Base-by-base conservation (phyloP, 1,140 invertebrate species). In the Schlechtendalia chinensis region DNA sequence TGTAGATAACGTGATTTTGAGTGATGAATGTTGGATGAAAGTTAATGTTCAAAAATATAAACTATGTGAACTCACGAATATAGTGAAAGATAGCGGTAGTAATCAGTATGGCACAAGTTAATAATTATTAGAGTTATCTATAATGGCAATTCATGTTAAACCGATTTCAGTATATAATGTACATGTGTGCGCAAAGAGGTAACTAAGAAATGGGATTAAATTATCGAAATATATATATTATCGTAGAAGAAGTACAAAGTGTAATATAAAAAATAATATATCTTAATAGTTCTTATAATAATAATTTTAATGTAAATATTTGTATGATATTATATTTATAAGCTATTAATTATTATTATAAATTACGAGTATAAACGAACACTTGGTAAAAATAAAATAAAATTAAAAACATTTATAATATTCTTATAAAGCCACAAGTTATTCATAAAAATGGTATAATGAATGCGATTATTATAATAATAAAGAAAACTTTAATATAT, bases 1-100 rank as follows among this genome's bases (percentile, higher is more conserved):
- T 69, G 65, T 22, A 24, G 67, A 50, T 69, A 50, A 69, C 6
- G 67, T 47, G 12, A 17, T 47, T 69, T 69, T 69, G 67, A 69
- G 47, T 47, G 45, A 69, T 50, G 39, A 50, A n/a, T 69, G n/a
- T 69, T 24, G 22, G 12, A 69, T 19, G 1, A 50, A 50, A 24
- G 22, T 69, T 69, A 24, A 50, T 69, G 24, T 50, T 50, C 17
- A 6, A 50, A 50, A 24, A 65, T n/a, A 24, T 24, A 45, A 10
- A 69, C 22, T 50, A 11, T 24, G 14, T 69, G 1, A 50, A 50
- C 67, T 69, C n/a, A 17, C 8, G 6, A 69, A 11, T 14, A 11
- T 50, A 8, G 11, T 5, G 16, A 45, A 6, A 39, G 65, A 67
- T 67, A 45, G 4, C 11, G 19, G n/a, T n/a, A 32, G n/a, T 45